These are phyloP conservation scores for Lochmaea crataegi DNA, from an alignment of 2,888 invertebrate species.

Conservation along the genomic window DNA sequence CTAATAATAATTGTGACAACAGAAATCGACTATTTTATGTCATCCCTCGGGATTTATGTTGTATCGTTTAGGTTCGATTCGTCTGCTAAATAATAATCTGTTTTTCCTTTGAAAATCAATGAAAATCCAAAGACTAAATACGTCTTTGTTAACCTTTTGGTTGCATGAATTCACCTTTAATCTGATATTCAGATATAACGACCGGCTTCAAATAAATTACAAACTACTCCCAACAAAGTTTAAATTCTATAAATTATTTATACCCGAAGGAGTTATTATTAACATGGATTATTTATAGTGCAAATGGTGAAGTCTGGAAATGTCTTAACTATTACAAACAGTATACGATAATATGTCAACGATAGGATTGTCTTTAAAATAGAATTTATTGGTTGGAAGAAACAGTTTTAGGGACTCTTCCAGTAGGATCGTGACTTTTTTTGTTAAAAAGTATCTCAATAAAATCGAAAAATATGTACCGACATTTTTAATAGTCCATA, in stretches of 20 bases:
- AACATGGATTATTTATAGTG: constrained; percentile 45
- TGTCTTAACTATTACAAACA: constrained; percentile 42
- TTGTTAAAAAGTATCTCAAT: too few species aligned
- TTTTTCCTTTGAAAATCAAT: not conserved
- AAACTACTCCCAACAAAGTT: constrained; percentile 45
- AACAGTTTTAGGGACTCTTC: too few species aligned
- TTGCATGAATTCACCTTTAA: constrained; percentile 29
- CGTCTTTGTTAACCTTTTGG: constrained; percentile 8
- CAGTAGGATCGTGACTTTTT: too few species aligned
- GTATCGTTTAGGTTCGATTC: too few species aligned
- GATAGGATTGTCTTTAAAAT: constrained; percentile 9
- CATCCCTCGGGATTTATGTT: too few species aligned
- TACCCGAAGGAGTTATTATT: constrained; percentile 41
- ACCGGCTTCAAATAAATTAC: constrained; percentile 40
- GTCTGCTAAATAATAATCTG: not conserved
- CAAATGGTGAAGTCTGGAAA: constrained; percentile 44
- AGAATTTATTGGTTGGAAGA: too few species aligned
- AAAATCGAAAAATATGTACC: too few species aligned
- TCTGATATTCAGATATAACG: constrained; percentile 26
- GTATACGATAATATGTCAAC: constrained; percentile 39
- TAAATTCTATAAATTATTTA: constrained; percentile 47
- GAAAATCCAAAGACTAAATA: constrained; percentile 5
- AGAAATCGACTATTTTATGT: too few species aligned
- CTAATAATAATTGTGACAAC: too few species aligned
- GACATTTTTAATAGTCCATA: too few species aligned